Percentiles rank a stretch among this genome's conserved stretches.
Conservation (phyloP, 2,888 invertebrate genomes). For the Lucinisca nassula region DNA sequence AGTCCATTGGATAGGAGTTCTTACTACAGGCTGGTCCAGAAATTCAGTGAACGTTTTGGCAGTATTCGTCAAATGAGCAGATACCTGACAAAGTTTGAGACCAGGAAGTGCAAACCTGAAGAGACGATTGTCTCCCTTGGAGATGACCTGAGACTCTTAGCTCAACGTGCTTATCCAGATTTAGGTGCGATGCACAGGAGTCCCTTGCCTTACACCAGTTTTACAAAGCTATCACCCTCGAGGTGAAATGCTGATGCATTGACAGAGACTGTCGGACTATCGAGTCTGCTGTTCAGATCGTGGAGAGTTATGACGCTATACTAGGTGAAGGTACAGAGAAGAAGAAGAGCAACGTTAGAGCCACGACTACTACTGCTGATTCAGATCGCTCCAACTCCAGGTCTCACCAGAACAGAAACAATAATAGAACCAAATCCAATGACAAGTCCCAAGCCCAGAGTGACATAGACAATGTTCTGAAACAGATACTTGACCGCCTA, state of each 20-base stretch:
- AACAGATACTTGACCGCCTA: too few species aligned
- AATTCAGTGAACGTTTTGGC: constrained; percentile 38
- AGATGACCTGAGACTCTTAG: constrained; percentile 33
- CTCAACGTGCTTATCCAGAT: background rate
- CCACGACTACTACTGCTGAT: background rate
- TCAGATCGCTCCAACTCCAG: background rate
- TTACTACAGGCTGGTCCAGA: background rate
- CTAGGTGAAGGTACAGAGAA: constrained; percentile 25
- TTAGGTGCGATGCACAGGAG: background rate
- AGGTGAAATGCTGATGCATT: too few species aligned
- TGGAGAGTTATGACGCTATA: too few species aligned
- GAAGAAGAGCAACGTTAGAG: background rate
- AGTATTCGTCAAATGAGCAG: constrained; percentile 27
- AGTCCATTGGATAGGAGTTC: background rate
- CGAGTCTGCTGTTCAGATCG: too few species aligned
- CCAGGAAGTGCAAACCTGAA: background rate
- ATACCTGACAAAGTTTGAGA: constrained; percentile 34
- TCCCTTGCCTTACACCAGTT: background rate
- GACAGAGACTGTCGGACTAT: too few species aligned
- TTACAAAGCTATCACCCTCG: constrained; percentile 24
- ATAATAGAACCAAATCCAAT: too few species aligned
- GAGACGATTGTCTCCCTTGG: constrained; percentile 34
- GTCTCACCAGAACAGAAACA: too few species aligned
- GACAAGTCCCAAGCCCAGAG: background rate
- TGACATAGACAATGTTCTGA: background rate